Conservation (phyloP, 2,113 vertebrate genomes). For the Trichomycterus rosablanca region DNA sequence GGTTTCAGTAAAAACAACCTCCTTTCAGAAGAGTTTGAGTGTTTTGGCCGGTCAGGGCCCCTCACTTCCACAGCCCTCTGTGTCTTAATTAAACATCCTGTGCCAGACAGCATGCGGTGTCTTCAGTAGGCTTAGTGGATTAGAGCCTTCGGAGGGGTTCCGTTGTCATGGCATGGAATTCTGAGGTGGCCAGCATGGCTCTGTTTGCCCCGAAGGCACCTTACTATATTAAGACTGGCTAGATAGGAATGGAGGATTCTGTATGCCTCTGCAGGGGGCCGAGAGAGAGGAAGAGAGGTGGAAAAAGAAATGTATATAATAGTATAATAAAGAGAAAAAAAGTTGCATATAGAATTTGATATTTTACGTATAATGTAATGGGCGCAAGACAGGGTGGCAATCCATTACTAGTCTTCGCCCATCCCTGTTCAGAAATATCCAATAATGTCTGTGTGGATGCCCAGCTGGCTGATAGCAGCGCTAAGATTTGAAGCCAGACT, state of each 20-base stretch:
- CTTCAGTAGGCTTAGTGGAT: slow-evolving; percentile 96
- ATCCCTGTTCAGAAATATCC: too few species aligned
- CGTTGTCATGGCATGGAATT: slow-evolving; percentile 82
- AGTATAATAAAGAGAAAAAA: too few species aligned
- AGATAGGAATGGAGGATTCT: slow-evolving; percentile 31
- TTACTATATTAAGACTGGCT: slow-evolving; percentile 49
- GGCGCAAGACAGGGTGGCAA: too few species aligned
- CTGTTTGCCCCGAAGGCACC: slow-evolving; percentile 79
- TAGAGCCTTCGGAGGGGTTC: slow-evolving; percentile 83
- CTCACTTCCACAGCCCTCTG: slow-evolving; percentile 56
- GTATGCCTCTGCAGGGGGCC: slow-evolving; percentile 6
- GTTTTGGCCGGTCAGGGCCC: slow-evolving; percentile 41
- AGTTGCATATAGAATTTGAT: too few species aligned
- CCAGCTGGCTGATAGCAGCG: too few species aligned
- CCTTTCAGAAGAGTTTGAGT: slow-evolving; percentile 6
- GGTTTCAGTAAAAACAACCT: slow-evolving; percentile 25
- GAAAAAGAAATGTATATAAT: too few species aligned
- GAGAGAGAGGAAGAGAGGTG: slow-evolving; percentile 19
- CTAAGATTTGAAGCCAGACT: too few species aligned
- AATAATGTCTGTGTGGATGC: too few species aligned
- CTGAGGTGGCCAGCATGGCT: slow-evolving; percentile 81
- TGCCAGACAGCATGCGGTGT: slow-evolving; percentile 82
- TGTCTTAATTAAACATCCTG: slow-evolving; percentile 95
- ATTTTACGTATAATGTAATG: too few species aligned
- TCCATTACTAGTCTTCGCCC: too few species aligned